Evolutionary conservation across 2,888 invertebrate species (phyloP).

Genomic region (Asteroscopus sphinx): DNA sequence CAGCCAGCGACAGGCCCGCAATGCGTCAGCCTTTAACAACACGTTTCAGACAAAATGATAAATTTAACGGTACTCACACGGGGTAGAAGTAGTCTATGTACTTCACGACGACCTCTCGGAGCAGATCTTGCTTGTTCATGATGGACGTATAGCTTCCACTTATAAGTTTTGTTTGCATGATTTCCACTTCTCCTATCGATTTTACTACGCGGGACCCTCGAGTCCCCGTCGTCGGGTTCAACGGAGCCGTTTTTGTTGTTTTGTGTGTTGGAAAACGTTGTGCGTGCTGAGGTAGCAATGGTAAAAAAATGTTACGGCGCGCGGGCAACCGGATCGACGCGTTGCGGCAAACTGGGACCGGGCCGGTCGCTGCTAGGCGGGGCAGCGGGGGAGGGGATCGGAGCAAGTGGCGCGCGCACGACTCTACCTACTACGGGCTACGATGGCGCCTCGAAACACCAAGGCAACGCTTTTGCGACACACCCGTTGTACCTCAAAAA

Average conservation of each 20-base stretch:
- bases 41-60: conserved; percentile 51
- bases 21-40: conserved; percentile 71
- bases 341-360: conserved; percentile 88
- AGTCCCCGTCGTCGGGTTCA: conserved; percentile 76
- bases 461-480: conserved; percentile 86
- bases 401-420: conserved; percentile 87
- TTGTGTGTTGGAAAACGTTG: conserved; percentile 70
- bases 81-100: conserved; percentile 93
- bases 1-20: conserved; percentile 68
- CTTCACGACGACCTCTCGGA: conserved; percentile 92
- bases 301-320: conserved; percentile 70
- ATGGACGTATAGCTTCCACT: conserved; percentile 91
- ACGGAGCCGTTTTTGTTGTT: conserved; percentile 78
- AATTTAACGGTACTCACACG: conserved; percentile 89
- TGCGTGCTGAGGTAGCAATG: conserved; percentile 76
- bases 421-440: conserved; percentile 84
- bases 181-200: conserved; percentile 75
- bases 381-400: conserved; percentile 72
- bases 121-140: conserved; percentile 92
- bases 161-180: conserved; percentile 90
- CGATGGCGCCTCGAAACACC: conserved; percentile 86
- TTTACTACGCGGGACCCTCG: conserved; percentile 74
- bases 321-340: conserved; percentile 86
- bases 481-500: conserved; percentile 80
- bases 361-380: conserved; percentile 78